phyloP scores from a whole-genome alignment of 2,888 invertebrate genomes.

The Homarus gammarus region DNA sequence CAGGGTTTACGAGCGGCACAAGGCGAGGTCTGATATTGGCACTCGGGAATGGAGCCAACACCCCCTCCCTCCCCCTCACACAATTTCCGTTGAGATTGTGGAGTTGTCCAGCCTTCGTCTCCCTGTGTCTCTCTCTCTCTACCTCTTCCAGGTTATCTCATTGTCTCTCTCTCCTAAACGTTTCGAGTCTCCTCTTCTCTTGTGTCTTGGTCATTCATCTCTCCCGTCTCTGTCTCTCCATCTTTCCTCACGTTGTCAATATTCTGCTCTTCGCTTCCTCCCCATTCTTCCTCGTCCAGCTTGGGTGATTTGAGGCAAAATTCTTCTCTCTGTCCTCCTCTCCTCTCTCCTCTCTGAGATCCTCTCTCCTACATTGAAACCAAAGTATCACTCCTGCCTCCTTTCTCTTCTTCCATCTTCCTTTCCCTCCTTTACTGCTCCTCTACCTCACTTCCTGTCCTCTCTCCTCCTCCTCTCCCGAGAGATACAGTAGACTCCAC shows the following conservation, averaged over 20 bases:
- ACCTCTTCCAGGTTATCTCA: too few species aligned
- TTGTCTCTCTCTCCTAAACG: too few species aligned
- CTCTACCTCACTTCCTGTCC: neutral
- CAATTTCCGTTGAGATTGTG: constrained; percentile 40
- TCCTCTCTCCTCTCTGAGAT: too few species aligned
- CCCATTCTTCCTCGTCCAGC: neutral
- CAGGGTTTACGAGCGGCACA: constrained; percentile 63
- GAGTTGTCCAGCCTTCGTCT: neutral
- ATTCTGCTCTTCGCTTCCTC: neutral
- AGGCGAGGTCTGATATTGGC: constrained; percentile 55
- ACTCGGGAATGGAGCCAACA: constrained; percentile 23
- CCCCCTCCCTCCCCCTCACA: neutral
- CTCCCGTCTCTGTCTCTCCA: neutral
- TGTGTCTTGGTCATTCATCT: neutral
- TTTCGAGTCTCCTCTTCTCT: too few species aligned
- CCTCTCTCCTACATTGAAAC: too few species aligned
- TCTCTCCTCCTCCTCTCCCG: neutral
- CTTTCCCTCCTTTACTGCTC: neutral
- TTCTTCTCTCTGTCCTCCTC: too few species aligned
- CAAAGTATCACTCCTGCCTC: too few species aligned
- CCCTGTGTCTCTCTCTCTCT: too few species aligned
- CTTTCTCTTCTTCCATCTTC: too few species aligned
- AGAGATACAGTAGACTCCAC: too few species aligned
- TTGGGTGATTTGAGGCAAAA: neutral
- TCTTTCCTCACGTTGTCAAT: too few species aligned